These are phyloP conservation scores for Pipistrellus nathusii DNA, from an alignment of 2,797 vertebrate genomes.

Conservation along the genomic window DNA sequence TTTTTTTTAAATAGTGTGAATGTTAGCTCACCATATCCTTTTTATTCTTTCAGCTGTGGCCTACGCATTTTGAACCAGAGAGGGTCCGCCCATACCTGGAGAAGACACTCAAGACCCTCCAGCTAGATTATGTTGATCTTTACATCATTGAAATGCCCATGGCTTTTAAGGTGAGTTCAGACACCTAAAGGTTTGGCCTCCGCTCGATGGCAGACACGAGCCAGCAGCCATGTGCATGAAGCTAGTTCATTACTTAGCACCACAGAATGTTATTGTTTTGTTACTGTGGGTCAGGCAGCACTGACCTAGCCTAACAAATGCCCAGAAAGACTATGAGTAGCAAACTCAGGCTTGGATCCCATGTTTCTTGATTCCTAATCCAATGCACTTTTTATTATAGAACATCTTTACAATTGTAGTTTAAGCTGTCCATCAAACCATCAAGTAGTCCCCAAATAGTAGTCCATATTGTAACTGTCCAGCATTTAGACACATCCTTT, in stretches of 20 bases:
- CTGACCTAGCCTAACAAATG: not conserved
- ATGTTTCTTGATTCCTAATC: not conserved
- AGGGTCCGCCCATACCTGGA: slow-evolving; percentile 92
- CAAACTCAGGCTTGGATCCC: not conserved
- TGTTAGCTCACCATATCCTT: not conserved
- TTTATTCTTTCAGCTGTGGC: slow-evolving; percentile 91
- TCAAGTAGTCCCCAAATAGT: not conserved
- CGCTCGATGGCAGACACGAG: not conserved
- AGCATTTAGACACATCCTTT: not conserved
- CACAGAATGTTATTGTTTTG: not conserved
- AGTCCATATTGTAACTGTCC: not conserved
- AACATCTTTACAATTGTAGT: not conserved
- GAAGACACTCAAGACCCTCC: slow-evolving; percentile 90
- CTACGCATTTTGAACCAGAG: slow-evolving; percentile 91
- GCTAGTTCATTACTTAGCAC: not conserved
- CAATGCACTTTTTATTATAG: not conserved
- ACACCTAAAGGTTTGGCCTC: not conserved
- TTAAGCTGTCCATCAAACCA: not conserved
- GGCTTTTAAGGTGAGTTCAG: slow-evolving; percentile 92
- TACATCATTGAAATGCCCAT: slow-evolving; percentile 95
- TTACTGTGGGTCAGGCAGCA: not conserved
- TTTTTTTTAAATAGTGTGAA: too few species aligned
- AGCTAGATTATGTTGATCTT: slow-evolving; percentile 95
- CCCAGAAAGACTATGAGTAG: not conserved
- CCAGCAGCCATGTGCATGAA: not conserved